These are phyloP conservation scores for Cepphus grylle DNA, from an alignment of 2,113 vertebrate genomes.

Conservation along the genomic window DNA sequence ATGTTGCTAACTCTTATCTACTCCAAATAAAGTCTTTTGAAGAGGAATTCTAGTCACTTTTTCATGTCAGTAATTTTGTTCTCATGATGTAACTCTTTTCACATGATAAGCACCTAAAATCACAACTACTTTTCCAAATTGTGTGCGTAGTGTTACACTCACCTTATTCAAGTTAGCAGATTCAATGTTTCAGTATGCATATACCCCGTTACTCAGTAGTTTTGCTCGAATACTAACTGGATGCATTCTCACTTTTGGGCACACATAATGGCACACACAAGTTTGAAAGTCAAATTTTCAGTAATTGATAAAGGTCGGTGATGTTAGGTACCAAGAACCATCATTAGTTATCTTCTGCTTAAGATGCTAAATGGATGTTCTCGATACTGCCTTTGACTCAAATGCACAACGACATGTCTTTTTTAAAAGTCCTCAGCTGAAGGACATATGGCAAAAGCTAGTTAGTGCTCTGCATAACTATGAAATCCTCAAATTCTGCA, in stretches of 20 bases:
- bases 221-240: background rate
- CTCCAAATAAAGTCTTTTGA: background rate
- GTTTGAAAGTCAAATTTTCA: background rate
- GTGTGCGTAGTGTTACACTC: background rate
- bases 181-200: background rate
- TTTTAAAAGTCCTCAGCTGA: background rate
- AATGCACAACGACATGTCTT: background rate
- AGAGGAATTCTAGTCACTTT: background rate
- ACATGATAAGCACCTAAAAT: background rate
- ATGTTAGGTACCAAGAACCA: background rate
- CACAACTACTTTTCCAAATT: background rate
- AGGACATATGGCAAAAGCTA: background rate
- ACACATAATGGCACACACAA: background rate
- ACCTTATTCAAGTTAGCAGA: background rate
- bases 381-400: background rate
- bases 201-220: background rate
- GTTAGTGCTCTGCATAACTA: background rate
- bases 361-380: background rate
- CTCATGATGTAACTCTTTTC: background rate
- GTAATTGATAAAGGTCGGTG: background rate
- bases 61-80: background rate
- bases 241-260: background rate
- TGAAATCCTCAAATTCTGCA: background rate
- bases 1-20: background rate
- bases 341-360: background rate